Evolutionary conservation across 2,888 invertebrate species (phyloP).

Genomic region (Eilema sororculum): DNA sequence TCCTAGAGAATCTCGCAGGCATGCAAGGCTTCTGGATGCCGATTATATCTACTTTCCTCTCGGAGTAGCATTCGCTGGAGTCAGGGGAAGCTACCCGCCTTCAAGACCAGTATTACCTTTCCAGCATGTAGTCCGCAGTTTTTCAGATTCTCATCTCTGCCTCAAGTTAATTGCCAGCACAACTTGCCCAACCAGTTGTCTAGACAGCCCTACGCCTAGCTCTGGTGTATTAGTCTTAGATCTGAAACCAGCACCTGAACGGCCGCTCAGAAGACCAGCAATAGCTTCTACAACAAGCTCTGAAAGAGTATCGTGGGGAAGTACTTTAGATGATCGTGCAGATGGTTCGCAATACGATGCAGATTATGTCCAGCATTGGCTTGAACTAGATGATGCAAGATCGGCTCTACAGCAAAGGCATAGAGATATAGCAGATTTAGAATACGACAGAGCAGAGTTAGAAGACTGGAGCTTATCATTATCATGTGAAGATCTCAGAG

Average conservation of each 20-base stretch:
- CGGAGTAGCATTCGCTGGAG: slow-evolving; percentile 88
- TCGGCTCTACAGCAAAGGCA: slow-evolving; percentile 90
- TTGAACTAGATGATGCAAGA: slow-evolving; percentile 90
- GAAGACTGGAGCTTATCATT: slow-evolving; percentile 93
- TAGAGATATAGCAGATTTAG: slow-evolving; percentile 89
- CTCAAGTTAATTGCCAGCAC: slow-evolving; percentile 89
- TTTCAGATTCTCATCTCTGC: slow-evolving; percentile 91
- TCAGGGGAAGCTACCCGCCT: slow-evolving; percentile 92
- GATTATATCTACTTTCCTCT: slow-evolving; percentile 90
- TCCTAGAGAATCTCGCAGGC: slow-evolving; percentile 81
- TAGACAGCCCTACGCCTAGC: slow-evolving; percentile 88
- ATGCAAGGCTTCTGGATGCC: slow-evolving; percentile 88
- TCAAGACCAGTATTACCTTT: slow-evolving; percentile 90
- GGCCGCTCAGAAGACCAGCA: slow-evolving; percentile 87
- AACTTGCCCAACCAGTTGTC: slow-evolving; percentile 83
- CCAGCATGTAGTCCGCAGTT: slow-evolving; percentile 91
- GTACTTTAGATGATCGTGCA: slow-evolving; percentile 86
- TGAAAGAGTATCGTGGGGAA: slow-evolving; percentile 87
- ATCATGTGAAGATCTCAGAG: slow-evolving; percentile 90
- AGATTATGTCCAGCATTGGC: slow-evolving; percentile 92
- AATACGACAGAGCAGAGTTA: slow-evolving; percentile 91
- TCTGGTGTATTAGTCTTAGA: slow-evolving; percentile 88
- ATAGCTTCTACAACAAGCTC: slow-evolving; percentile 84
- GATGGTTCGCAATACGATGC: slow-evolving; percentile 89
- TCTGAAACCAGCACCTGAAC: slow-evolving; percentile 86